phyloP scores from a whole-genome alignment of 1,140 invertebrate species.

The Calephelis nemesis region DNA sequence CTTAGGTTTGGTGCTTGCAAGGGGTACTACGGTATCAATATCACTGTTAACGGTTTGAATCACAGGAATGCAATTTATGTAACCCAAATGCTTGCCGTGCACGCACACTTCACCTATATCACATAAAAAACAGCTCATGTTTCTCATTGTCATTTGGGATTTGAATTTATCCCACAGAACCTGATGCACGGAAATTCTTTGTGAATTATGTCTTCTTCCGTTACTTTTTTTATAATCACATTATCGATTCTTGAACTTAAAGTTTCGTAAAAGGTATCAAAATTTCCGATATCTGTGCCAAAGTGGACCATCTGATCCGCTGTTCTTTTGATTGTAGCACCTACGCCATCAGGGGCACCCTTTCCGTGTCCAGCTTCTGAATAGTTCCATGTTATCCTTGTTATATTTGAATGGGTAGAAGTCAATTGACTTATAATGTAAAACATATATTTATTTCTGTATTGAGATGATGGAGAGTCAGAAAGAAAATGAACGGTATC shows the following conservation, averaged over 20 bases:
- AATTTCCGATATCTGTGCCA: neutral
- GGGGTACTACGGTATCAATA: neutral
- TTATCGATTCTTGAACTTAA: slow-evolving; percentile 9
- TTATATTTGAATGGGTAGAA: slow-evolving; percentile 15
- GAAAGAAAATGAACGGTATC: slow-evolving; percentile 32
- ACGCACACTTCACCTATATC: slow-evolving; percentile 1
- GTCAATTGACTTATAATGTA: slow-evolving; percentile 28
- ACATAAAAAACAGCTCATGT: slow-evolving; percentile 8
- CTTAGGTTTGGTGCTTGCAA: too few species aligned
- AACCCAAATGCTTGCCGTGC: slow-evolving; percentile 5
- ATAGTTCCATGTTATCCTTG: slow-evolving; percentile 15
- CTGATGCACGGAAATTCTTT: neutral
- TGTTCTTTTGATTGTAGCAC: slow-evolving; percentile 5
- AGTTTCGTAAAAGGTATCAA: slow-evolving; percentile 6
- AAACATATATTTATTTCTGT: slow-evolving; percentile 40
- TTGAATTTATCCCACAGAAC: slow-evolving; percentile 13
- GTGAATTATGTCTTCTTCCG: neutral
- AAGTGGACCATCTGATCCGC: slow-evolving; percentile 6
- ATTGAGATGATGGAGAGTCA: slow-evolving; percentile 31
- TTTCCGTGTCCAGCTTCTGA: slow-evolving; percentile 17
- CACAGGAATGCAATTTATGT: slow-evolving; percentile 6
- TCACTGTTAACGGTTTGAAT: slow-evolving; percentile 1
- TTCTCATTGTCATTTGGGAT: neutral
- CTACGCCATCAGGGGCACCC: slow-evolving; percentile 1
- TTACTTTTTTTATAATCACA: neutral